Base-by-base conservation (phyloP, 2,888 invertebrate species). In the Andrena trimmerana region DNA sequence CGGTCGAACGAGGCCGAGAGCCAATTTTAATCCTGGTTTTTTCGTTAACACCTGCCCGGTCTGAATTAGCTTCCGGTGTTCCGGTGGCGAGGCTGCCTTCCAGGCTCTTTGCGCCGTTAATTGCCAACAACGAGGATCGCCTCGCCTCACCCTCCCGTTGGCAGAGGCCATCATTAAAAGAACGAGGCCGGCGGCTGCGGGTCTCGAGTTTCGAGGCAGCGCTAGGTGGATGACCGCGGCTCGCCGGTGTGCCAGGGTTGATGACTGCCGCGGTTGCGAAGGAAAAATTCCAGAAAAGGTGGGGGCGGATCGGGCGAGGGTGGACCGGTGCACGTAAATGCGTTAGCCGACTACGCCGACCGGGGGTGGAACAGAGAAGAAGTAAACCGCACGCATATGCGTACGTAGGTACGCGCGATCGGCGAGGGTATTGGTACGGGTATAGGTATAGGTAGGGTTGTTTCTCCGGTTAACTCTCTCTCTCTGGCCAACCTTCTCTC, bases 211-310 rank as follows among this genome's bases (percentile, higher is more conserved):
- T 87, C 87, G 88, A 84, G 78, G 78, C 81, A 78, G 77, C 57
- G 72, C 80, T 82, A 84, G 83, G 89, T 89, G 81, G 83, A 87
- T 86, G 89, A 89, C 89, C 89, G 87, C 83, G 75, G 83, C 74
- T 83, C 81, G 88, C 65, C 69, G 69, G 27, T 66, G 69, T 68
- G 71, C 79, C 71, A 86, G 84, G 87, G 89, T 88, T 88, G 88
- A 86, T 86, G 88, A 88, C 84, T 88, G 81, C 74, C 83, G 54
- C 73, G 76, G 83, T 83, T 80, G 88, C 84, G 80, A 88, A 88
- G 87, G 88, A 90, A 90, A 88, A 90, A 88, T 83, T 83, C 88
- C 87, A 85, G 86, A 85, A 77, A 87, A 82, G 80, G 76, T 74
- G 82, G 79, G 84, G 78, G 84, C 78, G 83, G 77, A 71, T 69